phyloP scores from a whole-genome alignment of 2,888 invertebrate genomes.

The Buathra laborator region DNA sequence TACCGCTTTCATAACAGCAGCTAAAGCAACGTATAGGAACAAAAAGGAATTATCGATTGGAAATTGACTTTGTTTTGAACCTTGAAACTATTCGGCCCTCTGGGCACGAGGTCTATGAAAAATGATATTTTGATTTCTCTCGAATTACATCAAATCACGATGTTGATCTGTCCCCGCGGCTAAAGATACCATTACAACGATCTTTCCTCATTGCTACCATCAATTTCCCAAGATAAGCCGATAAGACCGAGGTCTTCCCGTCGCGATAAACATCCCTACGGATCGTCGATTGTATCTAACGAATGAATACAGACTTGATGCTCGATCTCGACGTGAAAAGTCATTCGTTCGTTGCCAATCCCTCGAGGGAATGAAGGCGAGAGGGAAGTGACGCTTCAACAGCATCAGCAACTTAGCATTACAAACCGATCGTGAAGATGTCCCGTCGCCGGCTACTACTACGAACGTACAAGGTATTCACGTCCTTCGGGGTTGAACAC shows the following conservation, averaged over 20 bases:
- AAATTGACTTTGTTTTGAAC: background rate
- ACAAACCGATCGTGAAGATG: constrained; percentile 64
- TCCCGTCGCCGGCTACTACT: constrained; percentile 49
- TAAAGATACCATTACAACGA: background rate
- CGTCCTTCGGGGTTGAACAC: constrained; percentile 67
- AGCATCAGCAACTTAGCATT: constrained; percentile 61
- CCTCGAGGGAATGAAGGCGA: constrained; percentile 30
- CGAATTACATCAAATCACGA: background rate
- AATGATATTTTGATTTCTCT: background rate
- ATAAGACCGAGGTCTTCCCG: constrained; percentile 22
- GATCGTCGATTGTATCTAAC: constrained; percentile 47
- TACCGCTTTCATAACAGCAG: background rate
- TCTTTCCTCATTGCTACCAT: background rate
- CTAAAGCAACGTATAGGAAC: background rate
- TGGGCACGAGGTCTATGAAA: background rate
- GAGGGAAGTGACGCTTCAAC: constrained; percentile 73
- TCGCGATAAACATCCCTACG: constrained; percentile 15
- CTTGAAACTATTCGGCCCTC: background rate
- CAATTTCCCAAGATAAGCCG: constrained; percentile 13
- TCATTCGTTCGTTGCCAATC: constrained; percentile 58
- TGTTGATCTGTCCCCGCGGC: background rate
- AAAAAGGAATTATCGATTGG: background rate
- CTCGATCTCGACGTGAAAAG: constrained; percentile 50
- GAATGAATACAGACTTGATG: constrained; percentile 50
- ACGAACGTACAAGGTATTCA: constrained; percentile 73